Percentiles rank a stretch among this genome's conserved stretches.
Evolutionary conservation across 2,888 invertebrate species (phyloP).

Genomic region (Caenorhabditis sinica): DNA sequence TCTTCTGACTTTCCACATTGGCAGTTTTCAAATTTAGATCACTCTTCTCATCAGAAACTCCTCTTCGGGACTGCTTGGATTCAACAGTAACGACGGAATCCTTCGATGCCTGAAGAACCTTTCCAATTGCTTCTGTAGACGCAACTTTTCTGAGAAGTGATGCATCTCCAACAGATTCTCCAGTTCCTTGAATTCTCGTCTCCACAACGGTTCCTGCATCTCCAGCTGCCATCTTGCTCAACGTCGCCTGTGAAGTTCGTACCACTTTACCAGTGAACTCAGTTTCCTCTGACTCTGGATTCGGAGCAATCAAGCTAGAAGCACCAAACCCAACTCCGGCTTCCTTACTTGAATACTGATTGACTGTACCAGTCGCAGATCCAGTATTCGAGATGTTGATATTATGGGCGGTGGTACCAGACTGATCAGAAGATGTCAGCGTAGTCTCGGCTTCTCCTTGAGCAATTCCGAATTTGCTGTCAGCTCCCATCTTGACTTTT

Average conservation of each 20-base stretch:
- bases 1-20: constrained; percentile 34
- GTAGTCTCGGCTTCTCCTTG: constrained; percentile 40
- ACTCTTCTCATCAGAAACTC: constrained; percentile 32
- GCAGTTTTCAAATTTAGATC: constrained; percentile 42
- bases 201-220: constrained; percentile 27
- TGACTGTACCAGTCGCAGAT: constrained; percentile 25
- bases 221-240: constrained; percentile 53
- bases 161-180: constrained; percentile 13
- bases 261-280: constrained; percentile 33
- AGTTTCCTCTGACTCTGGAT: constrained; percentile 41
- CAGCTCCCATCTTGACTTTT: constrained; percentile 33
- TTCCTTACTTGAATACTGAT: constrained; percentile 55
- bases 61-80: constrained; percentile 5
- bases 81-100: constrained; percentile 31
- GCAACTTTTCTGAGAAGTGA: constrained; percentile 34
- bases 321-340: constrained; percentile 50
- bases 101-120: constrained; percentile 33
- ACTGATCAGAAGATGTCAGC: constrained; percentile 7
- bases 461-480: constrained; percentile 54
- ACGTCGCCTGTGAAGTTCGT: constrained; percentile 17
- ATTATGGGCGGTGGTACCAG: constrained; percentile 7
- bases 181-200: constrained; percentile 30
- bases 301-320: constrained; percentile 34
- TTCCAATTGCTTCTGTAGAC: constrained; percentile 32
- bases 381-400: constrained; percentile 36